Evolutionary conservation across 30 jellyfish, hydroid and myxozoan species (phyloP).

Genomic region (Catostylus mosaicus): DNA sequence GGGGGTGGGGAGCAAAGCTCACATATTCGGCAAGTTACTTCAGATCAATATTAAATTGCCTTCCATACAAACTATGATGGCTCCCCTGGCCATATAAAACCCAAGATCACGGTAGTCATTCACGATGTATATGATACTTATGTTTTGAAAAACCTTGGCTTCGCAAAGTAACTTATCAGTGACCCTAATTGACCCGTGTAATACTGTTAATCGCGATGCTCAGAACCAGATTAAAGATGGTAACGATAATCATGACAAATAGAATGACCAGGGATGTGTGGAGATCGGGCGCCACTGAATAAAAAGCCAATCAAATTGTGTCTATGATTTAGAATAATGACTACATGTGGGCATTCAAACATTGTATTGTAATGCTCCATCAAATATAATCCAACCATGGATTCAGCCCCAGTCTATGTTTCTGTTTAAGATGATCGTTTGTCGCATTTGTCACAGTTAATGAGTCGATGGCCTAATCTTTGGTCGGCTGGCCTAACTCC

Average conservation of each 20-base stretch:
- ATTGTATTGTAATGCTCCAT: background rate
- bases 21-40: too few relatives aligned
- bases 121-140: too few relatives aligned
- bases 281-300: constrained; percentile 40
- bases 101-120: too few relatives aligned
- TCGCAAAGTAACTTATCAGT: constrained; percentile 28
- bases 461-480: background rate
- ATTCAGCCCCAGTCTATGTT: background rate
- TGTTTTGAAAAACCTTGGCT: constrained; percentile 1
- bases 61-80: too few relatives aligned
- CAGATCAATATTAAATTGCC: too few relatives aligned
- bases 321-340: background rate
- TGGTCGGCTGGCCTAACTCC: too few relatives aligned
- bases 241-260: constrained; percentile 24
- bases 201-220: constrained; percentile 25
- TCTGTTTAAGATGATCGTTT: too few relatives aligned
- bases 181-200: constrained; percentile 36
- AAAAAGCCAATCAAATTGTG: constrained; percentile 16
- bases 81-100: too few relatives aligned
- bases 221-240: constrained; percentile 33
- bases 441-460: too few relatives aligned
- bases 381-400: background rate
- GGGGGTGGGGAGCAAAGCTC: too few relatives aligned
- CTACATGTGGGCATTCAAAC: background rate
- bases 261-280: constrained; percentile 32